phyloP scores from a whole-genome alignment of 2,888 invertebrate species.

The Abrostola triplasia region DNA sequence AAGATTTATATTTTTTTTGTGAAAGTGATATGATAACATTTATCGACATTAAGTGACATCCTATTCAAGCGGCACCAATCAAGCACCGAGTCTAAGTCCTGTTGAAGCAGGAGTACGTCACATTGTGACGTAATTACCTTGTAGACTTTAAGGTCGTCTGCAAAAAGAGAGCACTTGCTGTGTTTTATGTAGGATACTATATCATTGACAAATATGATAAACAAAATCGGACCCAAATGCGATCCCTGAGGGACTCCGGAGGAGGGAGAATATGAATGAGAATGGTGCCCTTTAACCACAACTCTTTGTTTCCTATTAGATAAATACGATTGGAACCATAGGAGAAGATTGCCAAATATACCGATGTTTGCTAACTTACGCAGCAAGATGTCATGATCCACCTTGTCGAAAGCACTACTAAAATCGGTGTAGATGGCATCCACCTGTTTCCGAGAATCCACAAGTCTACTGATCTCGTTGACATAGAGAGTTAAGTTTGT shows the following conservation, averaged over 20 bases:
- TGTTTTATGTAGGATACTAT: slow-evolving; percentile 4
- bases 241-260: slow-evolving; percentile 7
- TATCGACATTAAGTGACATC: slow-evolving; percentile 2
- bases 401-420: slow-evolving; percentile 9
- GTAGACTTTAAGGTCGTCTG: slow-evolving; percentile 2
- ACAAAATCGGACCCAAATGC: slow-evolving; percentile 3
- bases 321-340: slow-evolving; percentile 6
- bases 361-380: not conserved
- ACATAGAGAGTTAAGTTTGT: slow-evolving; percentile 7
- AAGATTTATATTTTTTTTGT: not conserved
- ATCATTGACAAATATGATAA: no score
- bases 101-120: not conserved
- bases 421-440: slow-evolving; percentile 9
- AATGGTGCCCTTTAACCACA: slow-evolving; percentile 3
- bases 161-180: not conserved
- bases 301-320: slow-evolving; percentile 1
- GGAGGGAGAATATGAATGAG: not conserved
- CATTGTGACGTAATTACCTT: not conserved
- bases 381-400: not conserved
- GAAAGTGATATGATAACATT: slow-evolving; percentile 1
- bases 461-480: not conserved
- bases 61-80: not conserved
- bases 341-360: not conserved
- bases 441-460: slow-evolving; percentile 5
- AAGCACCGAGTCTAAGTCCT: not conserved